Evolutionary conservation across 2,113 vertebrate genomes (phyloP).

Genomic region (Patagioenas fasciata): DNA sequence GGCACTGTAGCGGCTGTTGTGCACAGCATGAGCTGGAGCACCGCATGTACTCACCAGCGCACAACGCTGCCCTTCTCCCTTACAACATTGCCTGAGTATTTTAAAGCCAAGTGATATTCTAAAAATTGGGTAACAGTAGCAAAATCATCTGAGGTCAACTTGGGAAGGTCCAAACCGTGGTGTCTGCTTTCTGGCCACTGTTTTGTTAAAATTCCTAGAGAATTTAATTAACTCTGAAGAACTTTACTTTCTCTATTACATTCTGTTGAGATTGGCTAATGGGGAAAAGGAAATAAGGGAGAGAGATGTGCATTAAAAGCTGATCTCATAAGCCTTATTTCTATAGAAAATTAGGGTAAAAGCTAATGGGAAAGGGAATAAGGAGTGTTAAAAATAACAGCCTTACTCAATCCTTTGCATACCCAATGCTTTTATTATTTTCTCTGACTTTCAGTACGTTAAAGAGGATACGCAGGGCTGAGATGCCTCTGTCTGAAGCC

Average conservation of each 20-base stretch:
- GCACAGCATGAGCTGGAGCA: fast-evolving
- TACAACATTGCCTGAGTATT: neutral
- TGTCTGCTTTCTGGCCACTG: neutral
- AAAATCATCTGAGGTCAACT: neutral
- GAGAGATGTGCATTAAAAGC: neutral
- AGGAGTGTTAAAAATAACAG: neutral
- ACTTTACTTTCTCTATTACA: neutral
- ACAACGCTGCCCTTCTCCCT: neutral
- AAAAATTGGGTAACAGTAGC: neutral
- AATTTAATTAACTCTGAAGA: neutral
- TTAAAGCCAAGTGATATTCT: neutral
- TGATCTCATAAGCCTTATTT: slow-evolving; percentile 18
- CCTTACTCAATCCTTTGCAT: neutral
- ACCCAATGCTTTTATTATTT: neutral
- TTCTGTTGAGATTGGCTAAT: neutral
- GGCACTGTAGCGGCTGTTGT: fast-evolving
- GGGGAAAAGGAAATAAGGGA: neutral
- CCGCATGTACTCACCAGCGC: neutral
- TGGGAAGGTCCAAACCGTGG: neutral
- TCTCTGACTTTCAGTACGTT: neutral
- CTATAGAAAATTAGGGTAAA: neutral
- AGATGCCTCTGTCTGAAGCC: slow-evolving; percentile 24
- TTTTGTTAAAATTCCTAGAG: neutral
- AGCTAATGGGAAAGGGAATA: neutral
- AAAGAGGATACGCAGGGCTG: neutral